Base-by-base conservation (phyloP, 1,140 invertebrate species). In the Drosophila willistoni region DNA sequence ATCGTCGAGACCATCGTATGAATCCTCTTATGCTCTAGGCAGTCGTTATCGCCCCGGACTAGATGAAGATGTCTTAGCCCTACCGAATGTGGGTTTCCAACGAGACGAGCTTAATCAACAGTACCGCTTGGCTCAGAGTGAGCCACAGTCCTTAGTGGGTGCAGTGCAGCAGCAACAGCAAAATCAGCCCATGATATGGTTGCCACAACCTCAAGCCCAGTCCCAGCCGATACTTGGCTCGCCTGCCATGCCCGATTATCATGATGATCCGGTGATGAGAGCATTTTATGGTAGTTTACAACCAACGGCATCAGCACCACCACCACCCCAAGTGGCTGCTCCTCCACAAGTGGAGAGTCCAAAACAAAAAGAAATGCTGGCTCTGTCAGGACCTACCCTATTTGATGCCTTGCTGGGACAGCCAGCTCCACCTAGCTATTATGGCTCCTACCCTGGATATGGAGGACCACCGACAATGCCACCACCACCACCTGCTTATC, bases 211-310 rank as follows among this genome's bases (percentile, higher is more conserved):
- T 0, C 78, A 81, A 2, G 13, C 63, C 5, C 78, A 81, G 3
- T 14, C 55, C 2, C 70, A 68, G 47, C 22, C 54, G 10, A 44
- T 25, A n/a, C 25, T 57, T n/a, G 55, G n/a, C 33, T 12, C 44
- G 22, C 6, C 36, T 17, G 19, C 9, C 2, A 25, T 61, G 1
- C 7, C 34, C 1, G 71, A 75, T 0, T 68, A 69, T 7, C 34
- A 73, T 9, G 80, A 90, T 36, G 85, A 90, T 82, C 85, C 86
- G 1, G 69, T 90, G 0, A 90, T 90, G 82, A 78, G 71, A 34
- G 73, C 68, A 4, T 90, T 90, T 41, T 90, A 90, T 22, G 55
- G 68, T 33, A 90, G 84, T n/a, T 14, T 78, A 12, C 17, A 51
- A 33, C 41, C 64, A 39, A 1, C 51, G 57, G 1, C 39, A 64